These are phyloP conservation scores for Saturnia japonica DNA, from an alignment of 2,888 invertebrate species.

Conservation along the genomic window DNA sequence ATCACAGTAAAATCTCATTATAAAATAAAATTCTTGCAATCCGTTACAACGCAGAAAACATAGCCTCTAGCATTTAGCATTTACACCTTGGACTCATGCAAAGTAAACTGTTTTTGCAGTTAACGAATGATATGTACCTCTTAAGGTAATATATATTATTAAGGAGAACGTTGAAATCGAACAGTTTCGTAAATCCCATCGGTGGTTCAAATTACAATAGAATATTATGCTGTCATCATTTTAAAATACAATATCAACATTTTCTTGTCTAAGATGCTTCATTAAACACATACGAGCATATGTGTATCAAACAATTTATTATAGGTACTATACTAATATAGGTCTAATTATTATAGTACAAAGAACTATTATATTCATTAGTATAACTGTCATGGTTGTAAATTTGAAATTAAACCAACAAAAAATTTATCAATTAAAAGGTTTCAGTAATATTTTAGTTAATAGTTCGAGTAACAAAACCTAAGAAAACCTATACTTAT, in stretches of 20 bases:
- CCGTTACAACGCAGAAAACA: background rate
- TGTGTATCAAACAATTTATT: too few species aligned
- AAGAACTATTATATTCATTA: too few species aligned
- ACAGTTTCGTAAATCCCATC: background rate
- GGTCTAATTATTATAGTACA: too few species aligned
- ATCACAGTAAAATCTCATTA: background rate
- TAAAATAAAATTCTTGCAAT: constrained; percentile 3
- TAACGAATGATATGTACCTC: background rate
- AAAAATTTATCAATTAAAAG: too few species aligned
- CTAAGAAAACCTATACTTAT: too few species aligned
- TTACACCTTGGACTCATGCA: background rate
- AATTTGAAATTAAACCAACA: too few species aligned
- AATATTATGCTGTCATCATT: background rate
- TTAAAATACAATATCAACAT: background rate
- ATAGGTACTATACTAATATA: too few species aligned
- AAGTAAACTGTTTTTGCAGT: background rate
- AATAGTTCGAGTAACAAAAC: too few species aligned
- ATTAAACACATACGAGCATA: background rate
- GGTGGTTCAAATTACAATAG: background rate
- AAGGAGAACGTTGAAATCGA: background rate
- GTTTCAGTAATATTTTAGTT: too few species aligned
- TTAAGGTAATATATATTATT: background rate
- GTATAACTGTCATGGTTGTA: too few species aligned
- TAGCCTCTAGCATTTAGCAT: background rate
- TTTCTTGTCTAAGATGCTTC: background rate